phyloP scores from a whole-genome alignment of 2,113 vertebrate genomes.

The Orcinus orca region DNA sequence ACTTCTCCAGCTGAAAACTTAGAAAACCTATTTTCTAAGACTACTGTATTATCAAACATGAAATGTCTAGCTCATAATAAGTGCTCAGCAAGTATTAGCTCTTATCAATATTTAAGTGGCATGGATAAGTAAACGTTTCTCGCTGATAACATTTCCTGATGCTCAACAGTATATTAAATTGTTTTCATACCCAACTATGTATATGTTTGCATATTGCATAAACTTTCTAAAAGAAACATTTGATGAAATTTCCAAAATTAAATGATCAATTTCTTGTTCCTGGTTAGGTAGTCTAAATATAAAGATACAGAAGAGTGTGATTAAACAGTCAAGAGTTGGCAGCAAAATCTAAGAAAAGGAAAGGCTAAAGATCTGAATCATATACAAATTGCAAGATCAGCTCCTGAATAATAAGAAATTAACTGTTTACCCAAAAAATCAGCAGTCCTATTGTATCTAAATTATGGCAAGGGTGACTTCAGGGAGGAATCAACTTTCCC shows the following conservation, averaged over 20 bases:
- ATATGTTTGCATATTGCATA: neutral
- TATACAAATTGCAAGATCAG: neutral
- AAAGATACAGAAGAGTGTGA: neutral
- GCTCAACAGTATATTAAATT: neutral
- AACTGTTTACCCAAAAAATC: neutral
- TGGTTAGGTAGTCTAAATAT: neutral
- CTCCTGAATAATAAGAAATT: neutral
- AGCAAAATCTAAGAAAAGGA: neutral
- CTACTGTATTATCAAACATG: neutral
- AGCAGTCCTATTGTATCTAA: neutral
- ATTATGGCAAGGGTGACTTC: slow-evolving; percentile 1
- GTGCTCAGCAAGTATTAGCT: neutral
- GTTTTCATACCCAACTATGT: neutral
- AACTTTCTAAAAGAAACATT: neutral
- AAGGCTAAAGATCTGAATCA: neutral
- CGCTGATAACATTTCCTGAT: neutral
- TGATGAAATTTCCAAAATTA: neutral
- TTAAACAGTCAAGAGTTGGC: neutral
- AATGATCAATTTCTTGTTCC: neutral
- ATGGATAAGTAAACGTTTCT: neutral
- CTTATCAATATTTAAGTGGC: neutral
- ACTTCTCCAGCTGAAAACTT: neutral
- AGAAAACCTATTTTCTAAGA: neutral
- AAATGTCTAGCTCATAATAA: neutral
- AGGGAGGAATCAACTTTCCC: neutral